Evolutionary conservation across 2,113 vertebrate genomes (phyloP).

Genomic region (Crotalus tigris): DNA sequence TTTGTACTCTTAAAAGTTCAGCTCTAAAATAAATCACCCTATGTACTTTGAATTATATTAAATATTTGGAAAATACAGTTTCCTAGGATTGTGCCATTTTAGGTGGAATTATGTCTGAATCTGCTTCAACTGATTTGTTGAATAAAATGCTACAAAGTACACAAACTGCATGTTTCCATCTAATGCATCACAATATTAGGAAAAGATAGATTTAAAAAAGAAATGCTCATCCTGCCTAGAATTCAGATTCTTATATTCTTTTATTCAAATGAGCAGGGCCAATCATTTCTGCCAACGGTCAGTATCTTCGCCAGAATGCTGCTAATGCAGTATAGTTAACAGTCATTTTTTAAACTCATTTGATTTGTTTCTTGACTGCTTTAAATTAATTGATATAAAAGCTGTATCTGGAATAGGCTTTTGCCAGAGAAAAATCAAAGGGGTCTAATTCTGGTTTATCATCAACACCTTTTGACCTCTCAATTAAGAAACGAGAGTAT

Average conservation of each 20-base stretch:
- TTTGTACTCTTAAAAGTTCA: neutral
- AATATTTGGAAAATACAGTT: neutral
- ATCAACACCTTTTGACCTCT: neutral
- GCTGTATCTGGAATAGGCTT: neutral
- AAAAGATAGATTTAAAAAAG: neutral
- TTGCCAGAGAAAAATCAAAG: neutral
- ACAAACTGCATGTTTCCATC: neutral
- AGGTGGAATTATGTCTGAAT: neutral
- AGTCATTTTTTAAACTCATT: neutral
- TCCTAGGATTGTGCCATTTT: neutral
- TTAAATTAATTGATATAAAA: neutral
- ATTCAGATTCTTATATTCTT: neutral
- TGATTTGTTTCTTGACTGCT: neutral
- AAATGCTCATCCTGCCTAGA: neutral
- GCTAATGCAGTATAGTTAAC: neutral
- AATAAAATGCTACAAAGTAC: neutral
- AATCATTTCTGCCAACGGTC: neutral
- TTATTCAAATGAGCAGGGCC: neutral
- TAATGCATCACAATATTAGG: neutral
- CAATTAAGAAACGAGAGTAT: neutral
- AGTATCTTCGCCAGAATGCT: neutral
- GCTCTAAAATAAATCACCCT: neutral
- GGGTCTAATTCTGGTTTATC: neutral
- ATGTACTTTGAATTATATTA: neutral
- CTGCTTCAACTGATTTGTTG: neutral